Evolutionary conservation across 1,140 invertebrate genomes (phyloP).

Genomic region (Diplogasteroides magnus): DNA sequence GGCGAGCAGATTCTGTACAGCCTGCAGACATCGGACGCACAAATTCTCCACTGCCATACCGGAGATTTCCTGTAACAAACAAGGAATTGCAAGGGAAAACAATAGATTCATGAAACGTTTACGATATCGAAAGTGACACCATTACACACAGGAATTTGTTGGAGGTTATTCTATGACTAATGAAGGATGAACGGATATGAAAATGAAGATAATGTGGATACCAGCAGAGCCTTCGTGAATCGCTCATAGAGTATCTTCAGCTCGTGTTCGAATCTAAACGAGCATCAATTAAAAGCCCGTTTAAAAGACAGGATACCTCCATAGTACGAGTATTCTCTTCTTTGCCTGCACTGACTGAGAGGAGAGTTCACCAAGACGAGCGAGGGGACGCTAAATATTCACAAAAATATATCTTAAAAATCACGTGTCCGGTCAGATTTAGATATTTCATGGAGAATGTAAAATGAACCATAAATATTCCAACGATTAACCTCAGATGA

Average conservation of each 20-base stretch:
- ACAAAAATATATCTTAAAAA: slow-evolving; percentile 19
- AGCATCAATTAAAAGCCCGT: too few relatives aligned
- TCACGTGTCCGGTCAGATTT: too few relatives aligned
- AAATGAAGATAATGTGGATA: slow-evolving; percentile 32
- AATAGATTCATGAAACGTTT: too few relatives aligned
- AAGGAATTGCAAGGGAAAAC: too few relatives aligned
- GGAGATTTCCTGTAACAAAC: too few relatives aligned
- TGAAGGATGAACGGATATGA: too few relatives aligned
- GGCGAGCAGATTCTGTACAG: neutral
- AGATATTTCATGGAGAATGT: slow-evolving; percentile 7
- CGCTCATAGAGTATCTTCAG: slow-evolving; percentile 72
- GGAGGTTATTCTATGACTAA: too few relatives aligned
- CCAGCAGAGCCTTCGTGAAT: slow-evolving; percentile 67
- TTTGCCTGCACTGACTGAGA: slow-evolving; percentile 56
- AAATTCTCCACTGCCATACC: neutral
- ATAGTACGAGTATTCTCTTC: slow-evolving; percentile 61
- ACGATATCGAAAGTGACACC: too few relatives aligned
- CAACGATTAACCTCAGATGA: too few relatives aligned
- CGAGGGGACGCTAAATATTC: slow-evolving; percentile 62
- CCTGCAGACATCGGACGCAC: neutral
- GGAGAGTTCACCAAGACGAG: slow-evolving; percentile 45
- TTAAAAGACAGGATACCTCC: too few relatives aligned
- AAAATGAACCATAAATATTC: neutral
- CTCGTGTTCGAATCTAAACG: slow-evolving; percentile 79
- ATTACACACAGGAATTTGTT: too few relatives aligned